Evolutionary conservation across 2,888 invertebrate genomes (phyloP).

Genomic region (Meganola albula): DNA sequence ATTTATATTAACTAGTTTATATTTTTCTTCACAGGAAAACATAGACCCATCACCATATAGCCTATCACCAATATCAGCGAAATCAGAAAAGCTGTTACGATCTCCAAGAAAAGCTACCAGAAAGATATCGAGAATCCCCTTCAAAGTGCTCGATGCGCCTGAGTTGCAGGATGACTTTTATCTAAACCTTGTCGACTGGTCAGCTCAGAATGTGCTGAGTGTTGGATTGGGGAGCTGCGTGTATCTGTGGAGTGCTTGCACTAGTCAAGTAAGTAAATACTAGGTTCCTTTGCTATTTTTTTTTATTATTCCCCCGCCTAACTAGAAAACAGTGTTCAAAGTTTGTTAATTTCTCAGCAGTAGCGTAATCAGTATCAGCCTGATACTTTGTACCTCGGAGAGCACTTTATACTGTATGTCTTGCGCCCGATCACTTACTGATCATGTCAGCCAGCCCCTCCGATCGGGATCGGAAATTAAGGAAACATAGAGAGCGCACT

Average conservation of each 20-base stretch:
- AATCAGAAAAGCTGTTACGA: constrained; percentile 94
- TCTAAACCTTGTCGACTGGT: constrained; percentile 99
- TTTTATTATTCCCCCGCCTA: no score
- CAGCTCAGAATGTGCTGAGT: constrained; percentile 97
- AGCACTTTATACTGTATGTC: no score
- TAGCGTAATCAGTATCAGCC: no score
- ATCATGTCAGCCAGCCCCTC: no score
- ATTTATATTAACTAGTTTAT: no score
- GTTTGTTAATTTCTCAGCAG: no score
- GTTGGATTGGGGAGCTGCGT: constrained; percentile 98
- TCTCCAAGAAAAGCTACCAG: constrained; percentile 98
- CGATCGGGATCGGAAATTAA: no score
- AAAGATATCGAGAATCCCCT: constrained; percentile 98
- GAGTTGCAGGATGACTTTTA: constrained; percentile 99
- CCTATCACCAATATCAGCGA: constrained; percentile 95
- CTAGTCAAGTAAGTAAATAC: constrained; percentile 89
- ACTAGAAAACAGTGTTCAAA: no score
- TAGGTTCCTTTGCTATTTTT: no score
- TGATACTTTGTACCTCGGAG: no score
- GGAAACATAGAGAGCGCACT: no score
- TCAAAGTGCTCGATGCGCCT: constrained; percentile 97
- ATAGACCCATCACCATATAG: constrained; percentile 94
- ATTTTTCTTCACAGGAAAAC: constrained; percentile 80
- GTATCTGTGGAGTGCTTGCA: constrained; percentile 99
- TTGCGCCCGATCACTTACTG: no score